Percentiles rank a stretch among this genome's conserved stretches.
Evolutionary conservation across 2,113 vertebrate species (phyloP).

Genomic region (Bufo gargarizans): DNA sequence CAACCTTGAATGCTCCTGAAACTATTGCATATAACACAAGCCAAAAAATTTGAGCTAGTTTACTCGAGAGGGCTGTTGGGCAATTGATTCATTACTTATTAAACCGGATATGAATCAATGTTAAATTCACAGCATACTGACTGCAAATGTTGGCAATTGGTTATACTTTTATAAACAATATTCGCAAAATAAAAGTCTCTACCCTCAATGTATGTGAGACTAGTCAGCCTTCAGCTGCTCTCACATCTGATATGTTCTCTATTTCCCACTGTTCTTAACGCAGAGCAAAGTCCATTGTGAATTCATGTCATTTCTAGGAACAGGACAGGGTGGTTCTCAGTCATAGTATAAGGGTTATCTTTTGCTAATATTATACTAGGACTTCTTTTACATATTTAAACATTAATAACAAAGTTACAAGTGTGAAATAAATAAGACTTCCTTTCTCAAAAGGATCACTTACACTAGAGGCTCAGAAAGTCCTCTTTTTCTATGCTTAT

Average conservation of each 20-base stretch:
- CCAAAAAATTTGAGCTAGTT: neutral
- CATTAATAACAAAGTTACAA: neutral
- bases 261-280: neutral
- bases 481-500: too few relatives aligned
- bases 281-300: conserved; percentile 1
- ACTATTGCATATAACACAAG: neutral
- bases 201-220: neutral
- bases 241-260: neutral
- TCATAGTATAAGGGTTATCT: conserved; percentile 32
- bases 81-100: conserved; percentile 3
- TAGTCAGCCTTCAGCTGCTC: neutral
- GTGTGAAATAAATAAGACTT: conserved; percentile 4
- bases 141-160: neutral
- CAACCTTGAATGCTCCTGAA: conserved; percentile 5
- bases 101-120: neutral
- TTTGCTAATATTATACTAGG: conserved; percentile 25
- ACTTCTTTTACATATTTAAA: conserved; percentile 8
- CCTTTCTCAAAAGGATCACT: conserved; percentile 23
- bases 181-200: neutral
- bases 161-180: neutral
- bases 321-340: too few relatives aligned
- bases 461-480: neutral
- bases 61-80: neutral
- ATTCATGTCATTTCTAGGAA: neutral
- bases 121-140: neutral